Evolutionary conservation across 1,140 invertebrate species (phyloP).

Genomic region (Caerostris darwini): DNA sequence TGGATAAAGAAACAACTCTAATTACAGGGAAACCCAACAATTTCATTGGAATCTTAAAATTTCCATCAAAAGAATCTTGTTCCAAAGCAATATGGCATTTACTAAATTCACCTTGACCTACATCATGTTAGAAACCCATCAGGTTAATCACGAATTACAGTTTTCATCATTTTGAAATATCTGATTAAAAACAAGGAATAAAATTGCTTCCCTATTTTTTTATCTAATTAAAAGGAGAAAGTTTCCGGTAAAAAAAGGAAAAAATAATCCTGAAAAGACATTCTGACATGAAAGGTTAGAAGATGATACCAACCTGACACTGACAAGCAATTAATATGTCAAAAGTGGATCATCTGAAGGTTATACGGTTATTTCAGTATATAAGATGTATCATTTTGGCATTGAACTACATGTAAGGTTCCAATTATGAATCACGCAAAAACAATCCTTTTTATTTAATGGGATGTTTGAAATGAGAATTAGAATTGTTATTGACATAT

Average conservation of each 20-base stretch:
- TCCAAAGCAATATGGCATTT: too few relatives aligned
- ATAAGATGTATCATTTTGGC: background rate
- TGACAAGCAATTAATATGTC: conserved; percentile 12
- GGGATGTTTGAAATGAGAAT: too few relatives aligned
- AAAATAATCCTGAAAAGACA: background rate
- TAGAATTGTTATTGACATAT: too few relatives aligned
- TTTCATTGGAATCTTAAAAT: too few relatives aligned
- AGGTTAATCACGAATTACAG: too few relatives aligned
- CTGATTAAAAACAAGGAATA: background rate
- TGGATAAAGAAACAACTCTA: too few relatives aligned
- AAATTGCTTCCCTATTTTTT: background rate
- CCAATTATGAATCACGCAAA: background rate
- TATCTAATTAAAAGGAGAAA: background rate
- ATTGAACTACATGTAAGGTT: background rate
- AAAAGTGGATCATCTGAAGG: background rate
- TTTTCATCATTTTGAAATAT: background rate
- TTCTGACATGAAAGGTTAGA: background rate
- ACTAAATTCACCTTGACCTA: background rate
- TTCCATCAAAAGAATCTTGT: too few relatives aligned
- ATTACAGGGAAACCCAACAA: too few relatives aligned
- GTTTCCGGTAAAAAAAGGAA: background rate
- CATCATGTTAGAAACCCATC: background rate
- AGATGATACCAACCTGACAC: background rate
- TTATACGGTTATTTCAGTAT: background rate
- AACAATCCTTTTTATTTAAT: too few relatives aligned